Base-by-base conservation (phyloP, 2,797 vertebrate species). In the Semaprochilodus insignis region DNA sequence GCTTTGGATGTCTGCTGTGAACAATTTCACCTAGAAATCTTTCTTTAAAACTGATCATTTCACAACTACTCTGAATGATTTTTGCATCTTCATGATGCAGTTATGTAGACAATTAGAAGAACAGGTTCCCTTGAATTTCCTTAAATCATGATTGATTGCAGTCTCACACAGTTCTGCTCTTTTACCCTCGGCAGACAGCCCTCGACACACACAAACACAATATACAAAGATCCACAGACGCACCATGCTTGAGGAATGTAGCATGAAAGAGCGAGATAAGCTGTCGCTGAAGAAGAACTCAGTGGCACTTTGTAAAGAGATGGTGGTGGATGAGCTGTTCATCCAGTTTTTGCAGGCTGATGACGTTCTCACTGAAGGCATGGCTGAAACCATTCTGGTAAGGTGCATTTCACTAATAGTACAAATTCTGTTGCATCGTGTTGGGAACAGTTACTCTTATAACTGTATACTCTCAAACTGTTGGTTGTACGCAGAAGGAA, bases 331-430 rank as follows among this genome's bases (percentile, higher is more conserved):
- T 16, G 94, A 93, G 85, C 75, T 93, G 74, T 88, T 96, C 81
- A 70, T 95, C 69, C 94, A 95, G 90, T 85, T 31, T 19, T 88
- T 96, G 34, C 92, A 91, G 73, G 88, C 92, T 57, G 92, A 94
- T 1, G 88, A 86, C 62, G 92, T 95, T 83, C 93, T 96, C 0
- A 95, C 94, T 0, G 94, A 94, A 70, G 88, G 25, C 88, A 95
- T 95, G 94, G 93, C 94, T 21, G 95, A 96, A 86, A 84, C 16
- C 34, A 93, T 96, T 65, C 83, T 95, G 94, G 95, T 96, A 89
- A 65, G 31, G 69, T 14, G 13, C 6, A 25, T 51, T 1, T 40
- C 11, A 67, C 19, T 51, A 6, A n/a, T 27, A 8, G 21, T 11
- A n/a, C n/a, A 16, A 48, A n/a, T 52, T 77, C 6, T 74, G 10